Base-by-base conservation (phyloP, 1,140 invertebrate genomes). In the Lutraria rhynchaena region DNA sequence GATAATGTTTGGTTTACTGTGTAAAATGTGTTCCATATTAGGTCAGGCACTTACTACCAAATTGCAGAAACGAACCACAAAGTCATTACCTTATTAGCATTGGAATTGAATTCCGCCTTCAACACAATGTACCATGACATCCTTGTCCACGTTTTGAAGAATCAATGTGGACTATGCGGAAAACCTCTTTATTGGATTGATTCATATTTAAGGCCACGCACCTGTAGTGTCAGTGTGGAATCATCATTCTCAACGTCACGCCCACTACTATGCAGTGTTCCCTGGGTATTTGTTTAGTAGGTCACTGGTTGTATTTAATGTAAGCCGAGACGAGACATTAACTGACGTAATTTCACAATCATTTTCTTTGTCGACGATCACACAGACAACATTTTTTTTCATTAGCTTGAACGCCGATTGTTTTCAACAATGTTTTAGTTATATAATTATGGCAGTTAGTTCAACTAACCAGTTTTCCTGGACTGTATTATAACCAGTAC, bases 111-210 rank as follows among this genome's bases (percentile, higher is more conserved):
- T 37, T 53, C 35, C 4, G 77, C 61, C 13, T 80, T 80, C 33
- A 65, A 80, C 24, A 80, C 76, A 1, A 53, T 80, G 1, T 33
- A 60, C 31, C 76, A 80, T n/a, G 53, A 41, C 35, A 70, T 80
- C 4, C 15, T 61, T 4, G 0, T 33, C 5, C 27, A 9, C 7
- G 17, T 71, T 17, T 33, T 51, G 15, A 53, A 53, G 13, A 3
- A 3, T 31, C 46, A 71, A 19, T 51, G 17, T 71, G 46, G 69
- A 13, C 15, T 71, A 13, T 65, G 24, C n/a, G 74, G 46, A 7
- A 22, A 27, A 22, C 41, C 61, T 17, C 29, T 77, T 7, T 15
- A 65, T 2, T 77, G 74, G 74, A n/a, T 77, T 9, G 65, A 81
- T 29, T 71, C 55, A 31, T 71, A 81, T 35, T 22, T 71, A 11